These are phyloP conservation scores for Prionace glauca DNA, from an alignment of 2,797 vertebrate species.

Conservation along the genomic window DNA sequence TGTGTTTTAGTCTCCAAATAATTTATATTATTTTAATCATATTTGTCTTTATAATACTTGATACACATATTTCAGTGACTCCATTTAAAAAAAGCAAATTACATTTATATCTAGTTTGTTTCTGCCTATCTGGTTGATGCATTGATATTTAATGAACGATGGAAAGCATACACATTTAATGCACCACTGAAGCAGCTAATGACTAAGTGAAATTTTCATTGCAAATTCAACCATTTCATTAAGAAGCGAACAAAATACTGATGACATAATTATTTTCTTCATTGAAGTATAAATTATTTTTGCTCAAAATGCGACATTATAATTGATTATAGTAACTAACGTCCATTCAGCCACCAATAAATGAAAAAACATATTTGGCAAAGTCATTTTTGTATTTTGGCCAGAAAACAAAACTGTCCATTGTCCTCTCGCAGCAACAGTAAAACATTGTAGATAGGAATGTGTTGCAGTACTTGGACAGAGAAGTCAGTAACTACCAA, in stretches of 20 bases:
- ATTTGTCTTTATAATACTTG: not conserved
- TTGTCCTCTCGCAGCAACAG: not conserved
- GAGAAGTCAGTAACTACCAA: not conserved
- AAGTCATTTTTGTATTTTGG: not conserved
- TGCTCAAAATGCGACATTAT: not conserved
- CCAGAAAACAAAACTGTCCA: not conserved
- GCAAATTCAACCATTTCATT: not conserved
- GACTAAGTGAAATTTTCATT: not conserved
- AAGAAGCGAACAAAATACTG: not conserved
- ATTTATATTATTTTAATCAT: too few relatives aligned
- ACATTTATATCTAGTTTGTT: not conserved
- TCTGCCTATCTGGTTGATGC: not conserved
- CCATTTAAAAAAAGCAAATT: not conserved
- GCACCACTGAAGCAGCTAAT: not conserved
- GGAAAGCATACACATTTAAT: not conserved
- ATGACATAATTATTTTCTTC: not conserved
- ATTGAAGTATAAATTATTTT: not conserved
- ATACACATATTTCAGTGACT: not conserved
- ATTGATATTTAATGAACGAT: not conserved
- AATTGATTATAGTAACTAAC: not conserved
- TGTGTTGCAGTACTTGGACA: not conserved
- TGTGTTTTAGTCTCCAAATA: not conserved
- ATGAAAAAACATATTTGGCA: not conserved
- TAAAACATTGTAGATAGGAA: not conserved
- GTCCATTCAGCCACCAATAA: not conserved